These are phyloP conservation scores for Oreochromis mossambicus DNA, from an alignment of 2,797 vertebrate genomes.

Conservation along the genomic window DNA sequence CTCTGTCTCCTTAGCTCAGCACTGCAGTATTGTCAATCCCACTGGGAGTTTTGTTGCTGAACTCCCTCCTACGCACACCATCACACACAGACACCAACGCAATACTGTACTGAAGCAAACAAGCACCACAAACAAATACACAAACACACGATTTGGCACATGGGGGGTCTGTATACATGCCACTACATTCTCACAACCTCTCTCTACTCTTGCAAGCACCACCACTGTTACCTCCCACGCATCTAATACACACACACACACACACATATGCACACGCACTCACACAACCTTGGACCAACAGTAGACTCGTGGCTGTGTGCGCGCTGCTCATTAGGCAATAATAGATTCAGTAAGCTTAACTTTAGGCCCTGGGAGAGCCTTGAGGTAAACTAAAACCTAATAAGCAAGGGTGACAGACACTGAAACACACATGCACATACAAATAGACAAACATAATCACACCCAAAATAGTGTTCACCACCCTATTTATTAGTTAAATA, in stretches of 20 bases:
- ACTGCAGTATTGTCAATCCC: conserved; percentile 55
- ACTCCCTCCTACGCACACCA: conserved; percentile 31
- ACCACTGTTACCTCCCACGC: conserved; percentile 22
- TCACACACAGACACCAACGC: not conserved
- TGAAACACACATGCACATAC: not conserved
- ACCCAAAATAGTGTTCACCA: not conserved
- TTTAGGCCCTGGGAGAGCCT: conserved; percentile 30
- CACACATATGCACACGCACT: not conserved
- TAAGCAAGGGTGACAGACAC: conserved; percentile 9
- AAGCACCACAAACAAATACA: not conserved
- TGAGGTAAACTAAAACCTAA: conserved; percentile 37
- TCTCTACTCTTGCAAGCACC: not conserved
- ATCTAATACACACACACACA: not conserved
- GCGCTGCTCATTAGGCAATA: conserved; percentile 46
- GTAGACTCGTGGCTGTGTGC: conserved; percentile 19
- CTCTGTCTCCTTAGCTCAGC: conserved; percentile 57
- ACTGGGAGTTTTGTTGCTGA: conserved; percentile 41
- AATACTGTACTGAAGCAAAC: not conserved
- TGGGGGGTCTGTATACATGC: not conserved
- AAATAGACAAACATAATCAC: not conserved
- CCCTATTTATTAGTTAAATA: conserved; percentile 21
- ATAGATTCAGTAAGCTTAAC: conserved; percentile 50
- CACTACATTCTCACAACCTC: not conserved
- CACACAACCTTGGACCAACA: not conserved
- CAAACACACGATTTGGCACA: conserved; percentile 9